Conservation (phyloP, 2,113 vertebrate species). For the Strix aluco region DNA sequence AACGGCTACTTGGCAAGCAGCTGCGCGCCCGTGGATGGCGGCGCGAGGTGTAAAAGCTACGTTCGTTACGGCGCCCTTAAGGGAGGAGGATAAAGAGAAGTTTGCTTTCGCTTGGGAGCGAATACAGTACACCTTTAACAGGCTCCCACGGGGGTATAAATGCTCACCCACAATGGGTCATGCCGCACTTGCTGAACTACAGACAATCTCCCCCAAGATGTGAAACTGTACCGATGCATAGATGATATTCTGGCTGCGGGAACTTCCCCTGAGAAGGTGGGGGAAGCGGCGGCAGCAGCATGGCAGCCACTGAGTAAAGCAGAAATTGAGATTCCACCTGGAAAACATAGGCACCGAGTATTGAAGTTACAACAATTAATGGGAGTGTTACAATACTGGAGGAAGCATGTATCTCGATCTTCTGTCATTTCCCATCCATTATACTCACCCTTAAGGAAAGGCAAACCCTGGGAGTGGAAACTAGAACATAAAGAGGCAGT, state of each 20-base stretch:
- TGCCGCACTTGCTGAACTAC: neutral
- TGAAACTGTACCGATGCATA: neutral
- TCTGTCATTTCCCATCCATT: neutral
- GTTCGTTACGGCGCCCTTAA: too few relatives aligned
- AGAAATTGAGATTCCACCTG: neutral
- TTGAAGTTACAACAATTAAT: neutral
- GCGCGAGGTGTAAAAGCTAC: neutral
- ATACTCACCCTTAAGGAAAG: neutral
- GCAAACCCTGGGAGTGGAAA: neutral
- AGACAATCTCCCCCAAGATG: neutral
- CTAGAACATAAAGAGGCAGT: neutral
- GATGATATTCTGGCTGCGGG: neutral
- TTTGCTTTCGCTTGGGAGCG: neutral
- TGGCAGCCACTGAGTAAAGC: neutral
- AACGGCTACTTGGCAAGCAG: neutral
- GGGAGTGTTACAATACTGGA: neutral
- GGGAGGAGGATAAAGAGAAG: neutral
- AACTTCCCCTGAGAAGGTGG: neutral
- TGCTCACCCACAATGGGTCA: neutral
- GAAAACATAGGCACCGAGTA: neutral
- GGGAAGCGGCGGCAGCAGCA: neutral
- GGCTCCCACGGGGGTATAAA: neutral
- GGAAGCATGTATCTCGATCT: neutral
- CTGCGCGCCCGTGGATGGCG: too few relatives aligned
- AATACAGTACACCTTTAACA: neutral